These are phyloP conservation scores for Rhabdornis inornatus DNA, from an alignment of 2,113 vertebrate genomes.

Conservation along the genomic window DNA sequence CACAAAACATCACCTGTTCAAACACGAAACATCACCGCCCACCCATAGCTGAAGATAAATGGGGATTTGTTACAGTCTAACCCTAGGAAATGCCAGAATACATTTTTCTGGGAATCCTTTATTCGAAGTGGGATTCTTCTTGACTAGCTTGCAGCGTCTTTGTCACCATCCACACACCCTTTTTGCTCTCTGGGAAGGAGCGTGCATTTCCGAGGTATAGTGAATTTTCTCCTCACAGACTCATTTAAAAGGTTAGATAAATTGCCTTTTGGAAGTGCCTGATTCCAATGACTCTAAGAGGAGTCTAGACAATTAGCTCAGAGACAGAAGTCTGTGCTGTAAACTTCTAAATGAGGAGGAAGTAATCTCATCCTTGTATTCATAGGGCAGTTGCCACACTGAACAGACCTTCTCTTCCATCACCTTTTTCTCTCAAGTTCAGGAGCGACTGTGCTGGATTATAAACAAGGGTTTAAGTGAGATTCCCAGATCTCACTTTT, in stretches of 20 bases:
- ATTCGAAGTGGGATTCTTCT: neutral
- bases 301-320: neutral
- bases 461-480: neutral
- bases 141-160: neutral
- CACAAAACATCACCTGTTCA: neutral
- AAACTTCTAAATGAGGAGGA: neutral
- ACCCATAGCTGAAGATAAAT: neutral
- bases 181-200: neutral
- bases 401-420: neutral
- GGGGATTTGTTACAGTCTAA: neutral
- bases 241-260: neutral
- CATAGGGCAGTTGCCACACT: neutral
- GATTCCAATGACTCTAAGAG: neutral
- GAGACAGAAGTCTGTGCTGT: neutral
- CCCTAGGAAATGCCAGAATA: neutral
- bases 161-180: fast-evolving
- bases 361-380: neutral
- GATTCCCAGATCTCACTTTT: neutral
- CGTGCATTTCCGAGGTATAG: neutral
- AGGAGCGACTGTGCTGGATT: neutral
- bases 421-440: neutral
- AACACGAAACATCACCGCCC: neutral
- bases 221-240: neutral
- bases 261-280: neutral
- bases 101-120: neutral